Base-by-base conservation (phyloP, 2,888 invertebrate genomes). In the Monochamus alternatus region DNA sequence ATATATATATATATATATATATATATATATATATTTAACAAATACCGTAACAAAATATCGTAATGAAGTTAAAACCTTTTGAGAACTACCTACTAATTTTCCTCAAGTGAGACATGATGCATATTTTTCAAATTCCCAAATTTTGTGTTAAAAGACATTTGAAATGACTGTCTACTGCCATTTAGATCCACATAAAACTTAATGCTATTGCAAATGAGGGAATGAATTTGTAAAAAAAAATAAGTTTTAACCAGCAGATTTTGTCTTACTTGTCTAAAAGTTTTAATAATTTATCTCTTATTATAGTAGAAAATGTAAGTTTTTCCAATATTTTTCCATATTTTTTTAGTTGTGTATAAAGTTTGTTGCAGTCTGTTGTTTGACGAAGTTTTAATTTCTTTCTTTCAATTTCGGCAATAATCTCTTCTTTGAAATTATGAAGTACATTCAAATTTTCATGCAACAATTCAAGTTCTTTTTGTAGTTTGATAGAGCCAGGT, bases 211-310 rank as follows among this genome's bases (percentile, higher is more conserved):
- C 38, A 38, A 38, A 38, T 38, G 7, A 5, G 38, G 38, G 22
- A 22, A 22, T 38, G 38, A 38, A 2, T 38, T 1, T 38, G 5
- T 38, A 38, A 38, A 38, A 38, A 38, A 1, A 38, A 38, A 38
- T 38, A 38, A 5, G 38, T 38, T 38, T 9, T 9, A 52, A 52
- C 12, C 5, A 14, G 10, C 9, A 4, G 14, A n/a, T 52, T 66
- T 12, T 9, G n/a, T 66, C 67, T 80, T 74, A 80, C 80, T 75
- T 79, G 76, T 80, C 80, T 8, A 80, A 70, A 44, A 75, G 64
- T 55, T 78, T 70, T 66, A 75, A 47, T 9, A 73, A 69, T 60
- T 63, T 66, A 52, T 78, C 79, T 64, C 69, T 75, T 10, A 55
- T 31, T 30, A 78, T 58, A 55, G 74, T 62, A 30, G 78, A 75